Percentiles rank a stretch among this genome's conserved stretches.
Conservation (phyloP, 2,113 vertebrate genomes). For the Muntiacus reevesi region DNA sequence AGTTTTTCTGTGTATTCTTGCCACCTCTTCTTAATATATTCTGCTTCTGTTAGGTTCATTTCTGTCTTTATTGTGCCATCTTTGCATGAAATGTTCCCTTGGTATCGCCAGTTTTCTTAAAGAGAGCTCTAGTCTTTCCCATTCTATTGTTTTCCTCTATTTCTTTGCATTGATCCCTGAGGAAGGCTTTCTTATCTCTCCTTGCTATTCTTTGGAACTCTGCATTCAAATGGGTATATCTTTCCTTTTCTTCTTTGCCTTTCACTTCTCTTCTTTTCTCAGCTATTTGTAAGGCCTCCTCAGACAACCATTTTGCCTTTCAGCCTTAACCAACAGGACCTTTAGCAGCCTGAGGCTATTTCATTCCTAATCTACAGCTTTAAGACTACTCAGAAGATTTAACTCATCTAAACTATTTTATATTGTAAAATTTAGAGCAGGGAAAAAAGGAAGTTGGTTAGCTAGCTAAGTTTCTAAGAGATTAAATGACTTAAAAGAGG, state of each 20-base stretch:
- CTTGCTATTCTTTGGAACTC: background rate
- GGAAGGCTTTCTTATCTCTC: background rate
- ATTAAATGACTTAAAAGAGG: background rate
- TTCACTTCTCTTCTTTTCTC: background rate
- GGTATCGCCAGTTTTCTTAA: background rate
- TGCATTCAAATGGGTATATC: background rate
- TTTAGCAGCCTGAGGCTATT: background rate
- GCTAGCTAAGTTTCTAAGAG: background rate
- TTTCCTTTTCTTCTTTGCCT: background rate
- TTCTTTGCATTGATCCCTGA: background rate
- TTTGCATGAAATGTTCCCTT: background rate
- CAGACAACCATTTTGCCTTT: background rate
- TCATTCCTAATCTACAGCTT: background rate
- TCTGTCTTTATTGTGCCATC: background rate
- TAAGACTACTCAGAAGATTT: background rate
- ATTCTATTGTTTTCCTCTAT: background rate
- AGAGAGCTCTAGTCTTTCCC: background rate
- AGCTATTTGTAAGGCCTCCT: background rate
- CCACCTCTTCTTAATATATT: background rate
- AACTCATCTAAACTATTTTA: slow-evolving; percentile 7
- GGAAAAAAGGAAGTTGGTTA: background rate
- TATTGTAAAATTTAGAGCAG: background rate
- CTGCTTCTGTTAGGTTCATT: background rate
- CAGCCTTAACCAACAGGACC: background rate
- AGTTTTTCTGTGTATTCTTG: background rate